Conservation (phyloP, 2,113 vertebrate species). For the Podocnemis expansa region DNA sequence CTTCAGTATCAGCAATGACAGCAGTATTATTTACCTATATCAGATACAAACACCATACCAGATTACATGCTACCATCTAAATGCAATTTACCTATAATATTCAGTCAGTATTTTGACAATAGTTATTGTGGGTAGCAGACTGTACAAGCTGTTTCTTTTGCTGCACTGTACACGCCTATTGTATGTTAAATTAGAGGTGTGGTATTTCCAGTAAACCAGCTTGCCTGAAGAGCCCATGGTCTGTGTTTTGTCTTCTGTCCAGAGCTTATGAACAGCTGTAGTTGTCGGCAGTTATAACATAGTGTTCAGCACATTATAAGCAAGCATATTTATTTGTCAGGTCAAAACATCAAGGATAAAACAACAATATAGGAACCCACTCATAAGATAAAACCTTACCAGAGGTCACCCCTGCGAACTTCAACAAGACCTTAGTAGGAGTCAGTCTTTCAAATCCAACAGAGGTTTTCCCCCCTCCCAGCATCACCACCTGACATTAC, state of each 20-base stretch:
- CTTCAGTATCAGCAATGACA: neutral
- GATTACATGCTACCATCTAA: neutral
- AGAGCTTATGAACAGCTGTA: neutral
- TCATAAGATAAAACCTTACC: neutral
- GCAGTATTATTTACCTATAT: neutral
- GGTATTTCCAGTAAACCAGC: neutral
- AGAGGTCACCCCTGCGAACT: neutral
- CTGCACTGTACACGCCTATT: neutral
- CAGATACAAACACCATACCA: neutral
- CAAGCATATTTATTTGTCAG: neutral
- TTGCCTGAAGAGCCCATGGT: neutral
- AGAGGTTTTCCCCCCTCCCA: neutral
- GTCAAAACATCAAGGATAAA: neutral
- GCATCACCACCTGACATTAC: neutral
- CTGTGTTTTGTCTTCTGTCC: neutral
- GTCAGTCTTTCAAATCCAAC: neutral
- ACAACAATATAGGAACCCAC: neutral
- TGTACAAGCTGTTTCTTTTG: neutral
- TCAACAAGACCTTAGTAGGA: neutral
- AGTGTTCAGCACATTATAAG: neutral
- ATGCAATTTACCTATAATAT: constrained; percentile 8
- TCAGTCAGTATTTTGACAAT: neutral
- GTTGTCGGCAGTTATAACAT: neutral
- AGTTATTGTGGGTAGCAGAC: neutral
- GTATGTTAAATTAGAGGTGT: neutral